Evolutionary conservation across 2,797 vertebrate species (phyloP).

Genomic region (Tolypeutes matacus): DNA sequence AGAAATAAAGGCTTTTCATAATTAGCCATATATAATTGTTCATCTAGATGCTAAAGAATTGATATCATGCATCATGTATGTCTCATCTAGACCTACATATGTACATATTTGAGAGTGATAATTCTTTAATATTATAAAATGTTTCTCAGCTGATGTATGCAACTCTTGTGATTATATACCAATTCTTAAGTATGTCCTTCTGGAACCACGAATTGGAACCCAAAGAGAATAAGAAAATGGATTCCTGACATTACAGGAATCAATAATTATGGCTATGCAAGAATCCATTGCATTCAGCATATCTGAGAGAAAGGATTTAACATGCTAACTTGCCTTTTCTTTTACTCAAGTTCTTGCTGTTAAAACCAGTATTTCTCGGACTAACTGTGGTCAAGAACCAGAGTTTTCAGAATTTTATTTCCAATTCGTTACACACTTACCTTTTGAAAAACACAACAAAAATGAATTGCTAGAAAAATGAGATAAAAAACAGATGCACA

Average conservation of each 20-base stretch:
- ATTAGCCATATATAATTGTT: fast-evolving
- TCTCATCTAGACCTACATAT: fast-evolving
- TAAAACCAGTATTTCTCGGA: not conserved
- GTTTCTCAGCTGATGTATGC: no score
- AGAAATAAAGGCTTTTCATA: no score
- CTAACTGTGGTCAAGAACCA: not conserved
- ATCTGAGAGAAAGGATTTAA: fast-evolving
- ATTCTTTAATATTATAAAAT: no score
- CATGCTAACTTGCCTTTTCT: not conserved
- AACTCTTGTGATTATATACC: no score
- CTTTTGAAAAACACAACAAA: not conserved
- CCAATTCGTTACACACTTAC: not conserved
- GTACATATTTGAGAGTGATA: no score
- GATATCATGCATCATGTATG: fast-evolving
- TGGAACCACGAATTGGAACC: fast-evolving
- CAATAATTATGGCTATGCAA: no score
- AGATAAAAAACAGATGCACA: not conserved
- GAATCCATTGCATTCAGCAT: fast-evolving
- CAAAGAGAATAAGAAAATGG: no score
- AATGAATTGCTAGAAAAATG: not conserved
- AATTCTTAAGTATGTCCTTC: not conserved
- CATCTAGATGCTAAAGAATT: fast-evolving
- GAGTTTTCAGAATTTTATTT: not conserved
- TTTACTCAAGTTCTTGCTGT: not conserved
- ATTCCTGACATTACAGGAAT: fast-evolving